Percentiles rank a stretch among this genome's conserved stretches.
Evolutionary conservation across 2,113 vertebrate genomes (phyloP).

Genomic region (Sakesphorus luctuosus): DNA sequence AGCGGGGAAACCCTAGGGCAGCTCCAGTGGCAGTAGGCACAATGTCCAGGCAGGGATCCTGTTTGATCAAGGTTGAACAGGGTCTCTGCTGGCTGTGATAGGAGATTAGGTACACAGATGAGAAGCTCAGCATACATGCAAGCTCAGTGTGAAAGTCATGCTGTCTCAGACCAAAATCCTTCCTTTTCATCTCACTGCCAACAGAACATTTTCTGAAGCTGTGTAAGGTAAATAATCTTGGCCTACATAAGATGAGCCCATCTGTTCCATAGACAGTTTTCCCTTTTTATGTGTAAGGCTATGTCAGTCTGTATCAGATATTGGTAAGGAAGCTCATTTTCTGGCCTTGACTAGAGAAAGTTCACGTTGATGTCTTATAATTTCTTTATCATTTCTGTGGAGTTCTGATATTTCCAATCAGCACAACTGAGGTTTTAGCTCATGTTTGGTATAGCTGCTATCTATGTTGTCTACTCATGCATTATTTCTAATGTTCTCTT

Average conservation of each 20-base stretch:
- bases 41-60: not conserved
- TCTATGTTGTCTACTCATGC: not conserved
- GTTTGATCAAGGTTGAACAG: not conserved
- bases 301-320: not conserved
- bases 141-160: not conserved
- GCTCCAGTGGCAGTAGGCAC: not conserved
- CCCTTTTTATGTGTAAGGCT: not conserved
- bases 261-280: not conserved
- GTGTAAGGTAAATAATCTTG: not conserved
- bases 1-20: not conserved
- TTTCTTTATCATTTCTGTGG: not conserved
- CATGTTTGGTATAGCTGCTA: not conserved
- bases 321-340: not conserved
- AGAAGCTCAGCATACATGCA: not conserved
- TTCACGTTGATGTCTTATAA: not conserved
- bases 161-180: not conserved
- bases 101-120: not conserved
- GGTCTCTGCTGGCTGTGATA: not conserved
- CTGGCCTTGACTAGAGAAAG: not conserved
- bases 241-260: not conserved
- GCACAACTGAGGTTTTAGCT: not conserved
- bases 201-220: not conserved
- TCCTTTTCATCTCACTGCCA: not conserved
- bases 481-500: conserved; percentile 22
- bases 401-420: not conserved